phyloP scores from a whole-genome alignment of 2,888 invertebrate genomes.

The Ectobius pallidus region DNA sequence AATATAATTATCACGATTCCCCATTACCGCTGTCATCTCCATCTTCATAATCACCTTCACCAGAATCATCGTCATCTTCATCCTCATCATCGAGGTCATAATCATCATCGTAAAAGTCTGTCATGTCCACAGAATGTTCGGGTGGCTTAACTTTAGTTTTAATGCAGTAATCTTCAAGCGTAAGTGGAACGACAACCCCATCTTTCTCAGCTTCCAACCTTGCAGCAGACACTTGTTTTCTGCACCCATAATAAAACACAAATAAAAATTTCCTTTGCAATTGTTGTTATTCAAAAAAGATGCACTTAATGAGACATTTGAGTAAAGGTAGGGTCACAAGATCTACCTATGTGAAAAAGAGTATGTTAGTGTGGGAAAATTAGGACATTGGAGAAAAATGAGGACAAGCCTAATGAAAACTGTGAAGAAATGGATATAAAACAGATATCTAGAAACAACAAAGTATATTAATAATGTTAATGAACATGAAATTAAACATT shows the following conservation, averaged over 20 bases:
- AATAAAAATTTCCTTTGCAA: background rate
- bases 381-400: no score
- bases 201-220: slow-evolving; percentile 95
- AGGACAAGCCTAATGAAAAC: no score
- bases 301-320: no score
- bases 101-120: slow-evolving; percentile 95
- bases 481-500: no score
- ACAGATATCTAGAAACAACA: no score
- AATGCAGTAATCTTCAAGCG: slow-evolving; percentile 98
- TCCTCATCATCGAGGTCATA: slow-evolving; percentile 80
- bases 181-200: slow-evolving; percentile 95
- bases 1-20: slow-evolving; percentile 73
- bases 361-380: no score
- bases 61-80: slow-evolving; percentile 68
- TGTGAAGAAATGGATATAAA: no score
- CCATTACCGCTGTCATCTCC: slow-evolving; percentile 92
- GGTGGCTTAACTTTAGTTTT: slow-evolving; percentile 80
- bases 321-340: no score
- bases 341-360: no score
- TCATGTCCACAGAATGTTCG: slow-evolving; percentile 85
- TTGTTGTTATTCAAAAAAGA: no score
- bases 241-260: slow-evolving; percentile 16
- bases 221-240: slow-evolving; percentile 87
- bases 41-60: slow-evolving; percentile 73
- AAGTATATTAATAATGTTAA: no score